Conservation (phyloP, 2,888 invertebrate species). For the Heliconius erato region DNA sequence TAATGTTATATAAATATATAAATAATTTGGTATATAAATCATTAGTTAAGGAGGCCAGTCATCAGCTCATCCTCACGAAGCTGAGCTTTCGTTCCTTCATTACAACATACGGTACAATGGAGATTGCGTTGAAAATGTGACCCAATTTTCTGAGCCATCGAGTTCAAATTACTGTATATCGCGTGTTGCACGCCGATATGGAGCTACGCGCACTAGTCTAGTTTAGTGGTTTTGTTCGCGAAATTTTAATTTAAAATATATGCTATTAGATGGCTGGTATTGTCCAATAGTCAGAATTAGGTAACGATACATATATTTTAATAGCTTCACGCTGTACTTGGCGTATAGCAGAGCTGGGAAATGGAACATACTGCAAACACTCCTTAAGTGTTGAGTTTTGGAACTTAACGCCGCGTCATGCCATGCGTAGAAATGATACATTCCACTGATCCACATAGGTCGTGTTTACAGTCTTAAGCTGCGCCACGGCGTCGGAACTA, state of each 20-base stretch:
- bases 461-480: too few relatives aligned
- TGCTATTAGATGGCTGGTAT: not conserved
- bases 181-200: conserved; percentile 40
- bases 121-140: conserved; percentile 40
- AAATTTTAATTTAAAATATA: not conserved
- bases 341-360: not conserved
- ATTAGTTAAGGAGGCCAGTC: not conserved
- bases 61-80: conserved; percentile 11
- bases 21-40: not conserved
- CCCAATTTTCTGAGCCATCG: conserved; percentile 51
- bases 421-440: too few relatives aligned
- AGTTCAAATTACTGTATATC: conserved; percentile 45
- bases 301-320: not conserved
- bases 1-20: not conserved
- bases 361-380: not conserved
- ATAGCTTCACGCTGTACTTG: not conserved
- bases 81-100: conserved; percentile 9
- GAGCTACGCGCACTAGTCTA: not conserved
- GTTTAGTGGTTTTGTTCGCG: not conserved
- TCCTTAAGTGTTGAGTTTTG: not conserved
- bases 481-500: too few relatives aligned
- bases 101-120: conserved; percentile 31
- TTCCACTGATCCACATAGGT: too few relatives aligned
- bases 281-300: not conserved
- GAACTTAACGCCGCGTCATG: not conserved